These are phyloP conservation scores for Orgyia antiqua DNA, from an alignment of 2,888 invertebrate species.

Conservation along the genomic window DNA sequence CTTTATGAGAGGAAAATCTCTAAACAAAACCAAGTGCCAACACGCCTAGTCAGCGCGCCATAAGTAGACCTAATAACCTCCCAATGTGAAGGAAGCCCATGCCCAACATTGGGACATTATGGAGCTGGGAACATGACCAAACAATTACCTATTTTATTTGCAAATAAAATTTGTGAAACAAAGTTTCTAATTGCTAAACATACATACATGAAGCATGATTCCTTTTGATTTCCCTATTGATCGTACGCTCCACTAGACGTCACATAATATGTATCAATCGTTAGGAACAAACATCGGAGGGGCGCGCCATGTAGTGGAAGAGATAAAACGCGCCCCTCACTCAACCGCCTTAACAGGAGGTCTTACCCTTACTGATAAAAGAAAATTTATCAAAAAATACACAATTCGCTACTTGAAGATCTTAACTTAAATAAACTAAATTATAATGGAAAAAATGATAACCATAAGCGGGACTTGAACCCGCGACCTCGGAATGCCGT, in stretches of 20 bases:
- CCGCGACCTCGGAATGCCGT: no score
- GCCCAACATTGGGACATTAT: no score
- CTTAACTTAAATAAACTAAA: no score
- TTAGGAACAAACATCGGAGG: slow-evolving; percentile 47
- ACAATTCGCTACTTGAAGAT: slow-evolving; percentile 10
- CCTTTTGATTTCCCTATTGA: slow-evolving; percentile 27
- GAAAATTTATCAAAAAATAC: slow-evolving; percentile 22
- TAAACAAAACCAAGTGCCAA: no score
- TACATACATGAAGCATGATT: slow-evolving; percentile 19
- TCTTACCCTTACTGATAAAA: slow-evolving; percentile 26
- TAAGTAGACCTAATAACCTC: no score
- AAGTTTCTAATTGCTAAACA: no score
- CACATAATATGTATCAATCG: slow-evolving; percentile 51
- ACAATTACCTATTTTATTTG: slow-evolving; percentile 1
- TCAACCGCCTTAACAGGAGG: slow-evolving; percentile 14
- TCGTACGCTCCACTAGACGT: slow-evolving; percentile 28
- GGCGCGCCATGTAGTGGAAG: slow-evolving; percentile 56
- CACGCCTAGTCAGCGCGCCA: no score
- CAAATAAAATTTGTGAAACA: no score
- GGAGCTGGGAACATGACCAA: background rate
- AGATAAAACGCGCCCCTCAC: slow-evolving; percentile 47
- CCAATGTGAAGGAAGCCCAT: no score
- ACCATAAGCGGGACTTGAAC: no score
- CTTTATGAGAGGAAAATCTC: no score
- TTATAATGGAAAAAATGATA: no score